These are phyloP conservation scores for Pterocles gutturalis DNA, from an alignment of 2,113 vertebrate genomes.

Conservation along the genomic window DNA sequence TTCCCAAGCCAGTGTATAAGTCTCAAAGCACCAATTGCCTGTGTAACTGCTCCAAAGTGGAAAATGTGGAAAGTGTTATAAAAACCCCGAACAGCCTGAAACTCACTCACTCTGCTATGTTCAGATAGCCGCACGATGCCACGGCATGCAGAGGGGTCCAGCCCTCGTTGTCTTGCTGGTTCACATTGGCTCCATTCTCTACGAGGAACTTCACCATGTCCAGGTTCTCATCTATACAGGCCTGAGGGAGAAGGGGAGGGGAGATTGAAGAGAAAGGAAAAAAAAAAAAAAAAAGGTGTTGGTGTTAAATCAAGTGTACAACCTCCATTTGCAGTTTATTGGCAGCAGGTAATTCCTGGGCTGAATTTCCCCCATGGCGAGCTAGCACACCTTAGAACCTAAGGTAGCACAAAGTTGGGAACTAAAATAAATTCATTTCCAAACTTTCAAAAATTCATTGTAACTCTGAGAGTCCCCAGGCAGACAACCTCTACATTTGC, in stretches of 20 bases:
- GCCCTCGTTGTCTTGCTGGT: constrained; percentile 94
- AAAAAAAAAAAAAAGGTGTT: not conserved
- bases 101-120: constrained; percentile 94
- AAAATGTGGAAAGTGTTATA: not conserved
- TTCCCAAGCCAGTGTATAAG: not conserved
- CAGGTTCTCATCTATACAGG: constrained; percentile 94
- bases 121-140: constrained; percentile 91
- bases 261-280: not conserved
- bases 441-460: not conserved
- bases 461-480: not conserved
- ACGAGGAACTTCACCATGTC: constrained; percentile 93
- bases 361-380: not conserved
- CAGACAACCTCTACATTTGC: not conserved
- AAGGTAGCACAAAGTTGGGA: not conserved
- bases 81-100: constrained; percentile 29
- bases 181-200: constrained; percentile 85
- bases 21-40: not conserved
- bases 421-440: not conserved
- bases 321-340: not conserved
- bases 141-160: constrained; percentile 96
- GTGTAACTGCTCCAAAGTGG: not conserved
- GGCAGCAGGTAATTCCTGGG: not conserved
- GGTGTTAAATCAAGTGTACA: not conserved
- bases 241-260: constrained; percentile 70
- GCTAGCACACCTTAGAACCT: not conserved